Percentiles rank a stretch among this genome's conserved stretches.
These are phyloP conservation scores for Leistus spinibarbis DNA, from an alignment of 2,888 invertebrate genomes.

Conservation along the genomic window DNA sequence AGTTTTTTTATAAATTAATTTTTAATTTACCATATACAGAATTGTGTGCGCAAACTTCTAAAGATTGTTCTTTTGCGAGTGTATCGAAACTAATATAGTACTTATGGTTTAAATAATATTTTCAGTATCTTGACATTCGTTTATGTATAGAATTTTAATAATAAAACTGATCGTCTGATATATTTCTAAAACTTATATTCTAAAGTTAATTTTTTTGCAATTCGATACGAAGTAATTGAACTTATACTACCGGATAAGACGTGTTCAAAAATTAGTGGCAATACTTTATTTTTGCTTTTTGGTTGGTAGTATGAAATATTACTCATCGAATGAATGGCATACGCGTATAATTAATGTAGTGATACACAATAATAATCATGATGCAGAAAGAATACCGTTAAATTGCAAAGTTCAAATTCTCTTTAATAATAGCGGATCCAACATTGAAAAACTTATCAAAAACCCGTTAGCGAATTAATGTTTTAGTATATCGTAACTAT, in stretches of 20 bases:
- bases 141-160: no score
- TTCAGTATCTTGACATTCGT: no score
- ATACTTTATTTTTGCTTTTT: not conserved
- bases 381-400: not conserved
- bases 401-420: not conserved
- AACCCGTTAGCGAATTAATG: not conserved
- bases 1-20: not conserved
- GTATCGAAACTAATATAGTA: no score
- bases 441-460: not conserved
- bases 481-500: not conserved
- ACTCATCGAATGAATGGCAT: not conserved
- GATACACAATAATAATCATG: not conserved
- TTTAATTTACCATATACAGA: not conserved
- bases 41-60: no score
- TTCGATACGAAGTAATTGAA: no score
- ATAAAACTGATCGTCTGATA: no score
- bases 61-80: no score
- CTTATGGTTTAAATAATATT: no score
- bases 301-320: not conserved
- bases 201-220: no score
- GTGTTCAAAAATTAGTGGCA: not conserved
- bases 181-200: no score
- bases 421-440: not conserved
- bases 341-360: not conserved
- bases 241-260: not conserved